Evolutionary conservation across 2,113 vertebrate species (phyloP).

Genomic region (Neodontobutis hainanensis): DNA sequence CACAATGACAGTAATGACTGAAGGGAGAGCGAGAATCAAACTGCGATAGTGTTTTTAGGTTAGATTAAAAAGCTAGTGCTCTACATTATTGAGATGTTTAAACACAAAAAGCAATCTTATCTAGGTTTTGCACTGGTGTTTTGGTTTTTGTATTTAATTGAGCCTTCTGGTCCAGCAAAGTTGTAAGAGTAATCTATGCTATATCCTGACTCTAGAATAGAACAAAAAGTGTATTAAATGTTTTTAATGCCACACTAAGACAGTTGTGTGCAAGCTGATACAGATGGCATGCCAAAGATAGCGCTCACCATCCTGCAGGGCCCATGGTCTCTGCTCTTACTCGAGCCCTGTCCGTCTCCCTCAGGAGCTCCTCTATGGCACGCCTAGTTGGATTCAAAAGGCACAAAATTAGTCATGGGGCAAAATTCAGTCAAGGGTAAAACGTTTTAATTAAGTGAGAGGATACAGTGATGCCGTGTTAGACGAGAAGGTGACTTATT

Average conservation of each 20-base stretch:
- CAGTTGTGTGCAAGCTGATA: constrained; percentile 9
- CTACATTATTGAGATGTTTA: too few relatives aligned
- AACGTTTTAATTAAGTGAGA: constrained; percentile 31
- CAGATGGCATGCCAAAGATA: constrained; percentile 17
- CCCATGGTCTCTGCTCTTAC: constrained; percentile 97
- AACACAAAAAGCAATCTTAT: too few relatives aligned
- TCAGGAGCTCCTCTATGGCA: constrained; percentile 94
- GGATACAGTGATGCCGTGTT: constrained; percentile 22
- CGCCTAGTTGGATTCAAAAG: constrained; percentile 75
- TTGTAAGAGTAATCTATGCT: too few relatives aligned
- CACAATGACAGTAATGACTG: too few relatives aligned
- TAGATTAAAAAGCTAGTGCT: too few relatives aligned
- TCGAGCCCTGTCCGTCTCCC: constrained; percentile 91
- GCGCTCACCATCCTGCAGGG: constrained; percentile 92
- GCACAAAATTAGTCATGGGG: constrained; percentile 1
- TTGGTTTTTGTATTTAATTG: too few relatives aligned
- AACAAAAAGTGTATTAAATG: not conserved
- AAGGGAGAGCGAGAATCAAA: too few relatives aligned
- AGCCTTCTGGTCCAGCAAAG: too few relatives aligned
- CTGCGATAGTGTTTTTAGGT: too few relatives aligned
- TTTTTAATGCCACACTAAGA: not conserved
- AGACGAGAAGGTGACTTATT: constrained; percentile 31
- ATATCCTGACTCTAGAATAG: too few relatives aligned
- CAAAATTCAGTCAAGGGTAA: constrained; percentile 26
- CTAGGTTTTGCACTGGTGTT: too few relatives aligned